These are phyloP conservation scores for Acanthurus tractus DNA, from an alignment of 2,797 vertebrate species.

Conservation along the genomic window DNA sequence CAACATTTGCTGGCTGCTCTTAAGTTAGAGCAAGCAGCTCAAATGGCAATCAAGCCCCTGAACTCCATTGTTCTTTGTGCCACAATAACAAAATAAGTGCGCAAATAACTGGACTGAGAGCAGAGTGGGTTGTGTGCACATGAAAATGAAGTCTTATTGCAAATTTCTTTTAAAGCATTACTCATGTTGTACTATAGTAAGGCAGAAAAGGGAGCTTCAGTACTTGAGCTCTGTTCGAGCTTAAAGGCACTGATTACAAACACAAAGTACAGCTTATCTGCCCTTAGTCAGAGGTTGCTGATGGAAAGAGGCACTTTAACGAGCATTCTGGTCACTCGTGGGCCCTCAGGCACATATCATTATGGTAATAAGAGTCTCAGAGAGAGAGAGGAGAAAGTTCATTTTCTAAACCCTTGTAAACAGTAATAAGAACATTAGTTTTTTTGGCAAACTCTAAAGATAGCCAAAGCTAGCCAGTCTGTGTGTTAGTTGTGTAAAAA, in stretches of 20 bases:
- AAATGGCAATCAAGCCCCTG: conserved; percentile 43
- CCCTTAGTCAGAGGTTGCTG: conserved; percentile 19
- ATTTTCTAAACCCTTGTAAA: conserved; percentile 24
- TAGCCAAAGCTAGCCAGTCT: conserved; percentile 3
- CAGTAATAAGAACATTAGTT: conserved; percentile 23
- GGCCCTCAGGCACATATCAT: conserved; percentile 23
- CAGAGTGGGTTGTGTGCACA: conserved; percentile 18
- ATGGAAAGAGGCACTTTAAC: conserved; percentile 36
- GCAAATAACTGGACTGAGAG: conserved; percentile 28
- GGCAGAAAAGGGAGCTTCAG: conserved; percentile 30
- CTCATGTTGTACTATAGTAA: background rate
- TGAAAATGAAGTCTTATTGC: conserved; percentile 18
- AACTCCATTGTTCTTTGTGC: conserved; percentile 39
- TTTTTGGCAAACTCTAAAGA: conserved; percentile 7
- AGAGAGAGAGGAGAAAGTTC: background rate
- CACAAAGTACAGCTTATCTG: conserved; percentile 22
- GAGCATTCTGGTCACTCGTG: conserved; percentile 14
- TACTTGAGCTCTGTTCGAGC: conserved; percentile 14
- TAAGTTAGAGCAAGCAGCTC: background rate
- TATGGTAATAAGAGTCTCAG: conserved; percentile 27
- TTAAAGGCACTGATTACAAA: conserved; percentile 26
- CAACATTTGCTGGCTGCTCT: conserved; percentile 25
- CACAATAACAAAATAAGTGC: conserved; percentile 40
- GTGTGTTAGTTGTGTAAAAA: conserved; percentile 43
- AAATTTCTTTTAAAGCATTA: conserved; percentile 5